Percentiles rank a stretch among this genome's conserved stretches.
phyloP scores from a whole-genome alignment of 2,888 invertebrate species.

The Gonocerus acuteangulatus region DNA sequence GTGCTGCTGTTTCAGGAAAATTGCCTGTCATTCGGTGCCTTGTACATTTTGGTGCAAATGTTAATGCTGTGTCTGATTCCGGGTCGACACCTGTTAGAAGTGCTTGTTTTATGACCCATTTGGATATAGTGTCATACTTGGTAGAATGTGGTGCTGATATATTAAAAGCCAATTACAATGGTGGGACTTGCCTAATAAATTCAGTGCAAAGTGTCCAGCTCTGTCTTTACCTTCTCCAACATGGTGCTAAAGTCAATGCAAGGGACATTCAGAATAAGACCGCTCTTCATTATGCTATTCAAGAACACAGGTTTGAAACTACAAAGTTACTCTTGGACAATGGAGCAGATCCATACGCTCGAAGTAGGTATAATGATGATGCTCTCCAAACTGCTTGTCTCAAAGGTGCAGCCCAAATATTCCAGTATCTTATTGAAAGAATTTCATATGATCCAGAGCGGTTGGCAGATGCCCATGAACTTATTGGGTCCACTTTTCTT shows the following conservation, averaged over 20 bases:
- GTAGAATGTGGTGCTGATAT: slow-evolving; percentile 76
- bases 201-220: slow-evolving; percentile 78
- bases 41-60: slow-evolving; percentile 68
- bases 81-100: slow-evolving; percentile 81
- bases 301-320: slow-evolving; percentile 63
- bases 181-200: slow-evolving; percentile 89
- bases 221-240: slow-evolving; percentile 67
- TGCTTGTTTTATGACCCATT: slow-evolving; percentile 87
- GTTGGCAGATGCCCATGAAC: slow-evolving; percentile 76
- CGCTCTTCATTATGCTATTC: slow-evolving; percentile 86
- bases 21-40: slow-evolving; percentile 68
- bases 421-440: slow-evolving; percentile 57
- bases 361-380: slow-evolving; percentile 77
- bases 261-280: slow-evolving; percentile 83
- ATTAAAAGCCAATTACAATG: slow-evolving; percentile 76
- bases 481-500: slow-evolving; percentile 79
- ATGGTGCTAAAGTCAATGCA: slow-evolving; percentile 78
- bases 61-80: slow-evolving; percentile 80
- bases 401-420: slow-evolving; percentile 65
- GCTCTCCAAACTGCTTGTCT: slow-evolving; percentile 80
- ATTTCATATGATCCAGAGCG: slow-evolving; percentile 58
- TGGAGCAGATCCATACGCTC: slow-evolving; percentile 69
- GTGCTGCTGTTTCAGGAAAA: slow-evolving; percentile 80
- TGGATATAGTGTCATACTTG: slow-evolving; percentile 68
- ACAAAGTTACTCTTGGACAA: slow-evolving; percentile 69